Evolutionary conservation across 2,113 vertebrate genomes (phyloP), one percentile per base, ranked within the genome.

Genomic region (Ursus arctos): DNA sequence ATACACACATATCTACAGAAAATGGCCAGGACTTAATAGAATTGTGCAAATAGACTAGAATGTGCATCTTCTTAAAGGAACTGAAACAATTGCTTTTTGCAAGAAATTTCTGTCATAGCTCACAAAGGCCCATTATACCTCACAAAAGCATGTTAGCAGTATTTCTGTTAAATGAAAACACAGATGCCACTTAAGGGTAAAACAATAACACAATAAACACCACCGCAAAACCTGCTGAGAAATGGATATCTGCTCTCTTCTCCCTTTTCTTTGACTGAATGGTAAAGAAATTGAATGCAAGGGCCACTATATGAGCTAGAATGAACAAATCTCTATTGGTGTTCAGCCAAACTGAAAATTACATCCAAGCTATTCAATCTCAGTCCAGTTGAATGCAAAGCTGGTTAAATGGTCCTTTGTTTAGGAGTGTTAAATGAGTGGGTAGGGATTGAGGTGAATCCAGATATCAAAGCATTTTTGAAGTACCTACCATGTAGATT

Each of bases 341-440:
- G 24, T 93, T 83, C 67, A 92, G 26, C 19, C 86, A 98, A 94
- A 92, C 21, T 93, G 55, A 95, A 97, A 97, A 96, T 96, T 96
- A 89, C 7, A 95, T 15, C 16, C 24, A 91, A 88, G 31, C 47
- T 95, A 72, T 77, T 93, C 33, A 94, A 83, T 94, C 24, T 97
- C 79, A 92, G 74, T 89, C 55, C n/a, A 92, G 80, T 79, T 21
- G 4, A 85, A 90, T 87, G 83, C 77, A 97, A 97, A 95, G 7
- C 53, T 93, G 53, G 47, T 95, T 97, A 97, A 94, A 96, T 49
- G 6, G 43, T 51, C n/a, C 55, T 86, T 96, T 95, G 19, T 93
- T 95, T 77, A 85, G 31, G 12, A 92, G 40, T 82, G 31, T 51
- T 96, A 97, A 79, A 28, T 72, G 47, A 77, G 47, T 77, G 4